Conservation (phyloP, 2,113 vertebrate genomes). For the Tragelaphus buxtoni region DNA sequence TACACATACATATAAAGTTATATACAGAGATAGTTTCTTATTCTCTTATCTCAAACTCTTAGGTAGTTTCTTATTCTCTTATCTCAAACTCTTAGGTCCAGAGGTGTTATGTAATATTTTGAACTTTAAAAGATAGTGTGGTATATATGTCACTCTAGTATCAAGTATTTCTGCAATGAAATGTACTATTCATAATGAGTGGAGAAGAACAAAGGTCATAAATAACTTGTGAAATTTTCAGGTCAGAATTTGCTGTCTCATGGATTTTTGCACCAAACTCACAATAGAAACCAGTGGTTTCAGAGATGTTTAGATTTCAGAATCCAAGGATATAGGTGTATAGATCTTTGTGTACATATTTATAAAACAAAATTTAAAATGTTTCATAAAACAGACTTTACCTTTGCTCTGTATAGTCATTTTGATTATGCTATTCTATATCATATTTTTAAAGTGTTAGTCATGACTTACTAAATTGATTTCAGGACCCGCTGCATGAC, state of each 20-base stretch:
- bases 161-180: neutral
- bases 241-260: neutral
- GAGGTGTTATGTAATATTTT: neutral
- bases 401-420: neutral
- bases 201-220: neutral
- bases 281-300: neutral
- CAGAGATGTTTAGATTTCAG: neutral
- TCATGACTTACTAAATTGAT: neutral
- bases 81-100: neutral
- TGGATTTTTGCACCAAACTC: neutral
- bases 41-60: neutral
- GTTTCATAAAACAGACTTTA: neutral
- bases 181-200: conserved; percentile 6
- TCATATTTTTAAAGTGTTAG: neutral
- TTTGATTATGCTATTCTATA: neutral
- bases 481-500: neutral
- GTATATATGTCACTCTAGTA: neutral
- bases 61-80: neutral
- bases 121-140: neutral
- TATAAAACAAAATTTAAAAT: neutral
- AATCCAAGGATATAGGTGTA: neutral
- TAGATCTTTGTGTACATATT: neutral
- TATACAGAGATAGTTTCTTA: neutral
- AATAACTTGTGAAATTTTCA: conserved; percentile 7
- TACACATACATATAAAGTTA: neutral